Conservation (phyloP, 2,797 vertebrate species). For the Allenopithecus nigroviridis region DNA sequence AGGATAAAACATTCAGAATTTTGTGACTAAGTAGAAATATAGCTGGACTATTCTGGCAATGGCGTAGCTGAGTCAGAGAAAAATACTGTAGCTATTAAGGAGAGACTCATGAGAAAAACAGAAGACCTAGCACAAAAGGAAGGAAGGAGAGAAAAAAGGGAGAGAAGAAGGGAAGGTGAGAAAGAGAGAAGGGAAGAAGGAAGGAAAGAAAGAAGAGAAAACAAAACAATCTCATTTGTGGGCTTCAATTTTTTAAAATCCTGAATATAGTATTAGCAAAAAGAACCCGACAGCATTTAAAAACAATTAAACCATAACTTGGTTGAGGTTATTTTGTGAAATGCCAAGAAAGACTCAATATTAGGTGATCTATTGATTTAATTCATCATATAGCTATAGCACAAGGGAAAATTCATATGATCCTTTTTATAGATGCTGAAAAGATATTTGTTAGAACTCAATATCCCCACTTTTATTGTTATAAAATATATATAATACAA, state of each 20-base stretch:
- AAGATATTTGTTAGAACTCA: not conserved
- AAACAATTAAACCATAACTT: not conserved
- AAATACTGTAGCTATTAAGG: not conserved
- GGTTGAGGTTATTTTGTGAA: not conserved
- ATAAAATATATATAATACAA: not conserved
- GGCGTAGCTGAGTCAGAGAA: not conserved
- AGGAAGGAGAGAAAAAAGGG: not conserved
- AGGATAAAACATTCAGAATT: conserved; percentile 31
- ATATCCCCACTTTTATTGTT: not conserved
- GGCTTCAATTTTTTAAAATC: not conserved
- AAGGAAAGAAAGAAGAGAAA: not conserved
- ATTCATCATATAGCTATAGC: not conserved
- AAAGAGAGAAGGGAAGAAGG: not conserved
- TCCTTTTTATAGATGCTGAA: not conserved
- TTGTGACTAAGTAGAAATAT: conserved; percentile 19
- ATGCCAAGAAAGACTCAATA: not conserved
- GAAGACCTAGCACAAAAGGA: not conserved
- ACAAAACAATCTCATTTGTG: not conserved
- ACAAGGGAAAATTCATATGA: not conserved
- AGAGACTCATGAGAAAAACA: not conserved
- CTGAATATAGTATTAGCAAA: not conserved
- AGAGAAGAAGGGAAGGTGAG: not conserved
- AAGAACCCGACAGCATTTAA: not conserved
- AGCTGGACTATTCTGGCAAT: conserved; percentile 9
- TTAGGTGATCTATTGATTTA: not conserved